Conservation (phyloP, 2,113 vertebrate species). For the Boulengerochromis microlepis region DNA sequence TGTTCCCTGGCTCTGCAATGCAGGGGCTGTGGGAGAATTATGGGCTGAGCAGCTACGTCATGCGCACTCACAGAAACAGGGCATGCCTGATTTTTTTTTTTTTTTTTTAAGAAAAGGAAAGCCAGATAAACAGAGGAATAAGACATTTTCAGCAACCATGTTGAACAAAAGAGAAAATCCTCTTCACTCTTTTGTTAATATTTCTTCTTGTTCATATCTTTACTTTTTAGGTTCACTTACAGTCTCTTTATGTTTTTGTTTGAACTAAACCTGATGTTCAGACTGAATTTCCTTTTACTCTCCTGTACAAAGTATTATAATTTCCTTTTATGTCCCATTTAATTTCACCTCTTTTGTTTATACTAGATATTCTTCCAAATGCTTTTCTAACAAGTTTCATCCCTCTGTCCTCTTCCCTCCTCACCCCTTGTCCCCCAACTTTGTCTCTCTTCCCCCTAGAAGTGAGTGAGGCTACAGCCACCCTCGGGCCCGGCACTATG, state of each 20-base stretch:
- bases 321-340: not conserved
- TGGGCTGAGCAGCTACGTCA: constrained; percentile 58
- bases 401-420: not conserved
- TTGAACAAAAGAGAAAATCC: not conserved
- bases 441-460: constrained; percentile 66
- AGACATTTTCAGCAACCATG: not conserved
- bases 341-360: not conserved
- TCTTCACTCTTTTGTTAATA: not conserved
- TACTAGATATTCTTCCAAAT: not conserved
- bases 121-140: not conserved
- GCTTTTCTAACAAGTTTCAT: constrained; percentile 45
- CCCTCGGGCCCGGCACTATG: constrained; percentile 88
- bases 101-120: not conserved
- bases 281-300: rapidly evolving
- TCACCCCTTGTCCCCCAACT: constrained; percentile 5
- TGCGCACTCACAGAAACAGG: not conserved
- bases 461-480: constrained; percentile 87
- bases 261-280: not conserved
- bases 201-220: not conserved
- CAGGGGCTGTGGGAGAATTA: constrained; percentile 64
- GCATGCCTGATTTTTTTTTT: not conserved
- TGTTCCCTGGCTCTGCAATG: constrained; percentile 65
- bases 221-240: not conserved
- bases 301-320: not conserved
- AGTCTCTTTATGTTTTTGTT: not conserved